Base-by-base conservation (phyloP, 2,888 invertebrate genomes). In the Agrilus biguttatus region DNA sequence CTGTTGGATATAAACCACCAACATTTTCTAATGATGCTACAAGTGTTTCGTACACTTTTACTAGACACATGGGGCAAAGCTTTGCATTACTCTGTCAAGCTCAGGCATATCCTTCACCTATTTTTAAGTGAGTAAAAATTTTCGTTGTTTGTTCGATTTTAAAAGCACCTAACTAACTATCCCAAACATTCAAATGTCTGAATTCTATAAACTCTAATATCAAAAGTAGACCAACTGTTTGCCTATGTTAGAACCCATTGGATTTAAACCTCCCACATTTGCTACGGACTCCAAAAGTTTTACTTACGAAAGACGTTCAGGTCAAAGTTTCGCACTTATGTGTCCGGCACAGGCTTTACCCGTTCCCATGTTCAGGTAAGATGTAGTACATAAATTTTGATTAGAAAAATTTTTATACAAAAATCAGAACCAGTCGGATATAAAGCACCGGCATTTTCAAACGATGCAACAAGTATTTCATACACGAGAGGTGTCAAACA, bases 311-410 rank as follows among this genome's bases (percentile, higher is more conserved):
- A 65, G 68, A 47, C 60, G 51, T 39, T 58, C 59, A 43, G 66
- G 62, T 37, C 62, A 62, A 45, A 63, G 67, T 55, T 69, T 73
- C 52, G 72, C 70, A 33, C 59, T 74, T 37, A 58, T 71, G 19
- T 75, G 75, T 56, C 72, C 72, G 50, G 80, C 80, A 48, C 81
- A 82, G 69, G 80, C 73, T 42, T 75, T 73, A 61, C 82, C 81
- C 54, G 74, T 78, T 47, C 83, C 83, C 54, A 59, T 72, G 56
- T 80, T 78, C 76, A 80, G 80, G 80, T 83, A 68, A 74, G 72
- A 52, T 14, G 36, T 45, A 23, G 23, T 23, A 23, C 3, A 23
- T 23, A 8, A n/a, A n/a, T n/a, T n/a, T n/a, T 23, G 6, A n/a
- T 23, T 6, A 23, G 8, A 28, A 28, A 28, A 28, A 28, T 28